Evolutionary conservation across 2,888 invertebrate genomes (phyloP), one percentile per base, ranked within the genome.

Genomic region (Xestia sexstrigata): DNA sequence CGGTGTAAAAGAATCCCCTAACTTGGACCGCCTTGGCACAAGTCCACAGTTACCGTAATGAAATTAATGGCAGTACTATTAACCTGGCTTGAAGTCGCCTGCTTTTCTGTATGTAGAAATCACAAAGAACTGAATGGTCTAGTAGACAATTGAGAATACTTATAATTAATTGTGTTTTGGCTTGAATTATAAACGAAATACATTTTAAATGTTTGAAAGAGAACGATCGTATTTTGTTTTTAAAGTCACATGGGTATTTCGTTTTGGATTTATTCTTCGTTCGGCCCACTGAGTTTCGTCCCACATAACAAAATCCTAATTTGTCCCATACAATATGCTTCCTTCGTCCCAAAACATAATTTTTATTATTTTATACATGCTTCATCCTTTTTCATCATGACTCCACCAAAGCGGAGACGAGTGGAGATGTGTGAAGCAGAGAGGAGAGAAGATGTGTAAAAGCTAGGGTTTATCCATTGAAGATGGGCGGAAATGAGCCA

Each of bases 11-110:
- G 76, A 30, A 69, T 77, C 60, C 76, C 20, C 4, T 75, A 83
- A 72, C 77, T 81, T 75, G 52, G 75, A 63, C 71, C 76, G 67
- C 72, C 73, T 83, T 78, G 81, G 71, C 72, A 74, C 82, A 89
- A 80, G 70, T 85, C 83, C 70, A 85, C 81, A 84, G 84, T 86
- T 75, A 82, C 83, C 76, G 76, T 89, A 88, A 88, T 86, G 79
- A 84, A 88, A 89, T 89, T 89, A 89, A 89, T 84, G 86, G 78
- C 74, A 69, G 60, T 77, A 79, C 82, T 83, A 83, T 87, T 86
- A 87, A 84, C 80, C 70, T 71, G 76, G 58, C 76, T 52, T 72
- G 71, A 55, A 79, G 76, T 76, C 73, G 35, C 65, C 49, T 65
- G 78, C 67, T 74, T 69, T 80, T 83, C 52, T 77, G 77, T 76